A percentile compares a stretch with the other conserved stretches of the same genome.
phyloP scores from a whole-genome alignment of 2,797 vertebrate species.

The Potorous gilbertii region DNA sequence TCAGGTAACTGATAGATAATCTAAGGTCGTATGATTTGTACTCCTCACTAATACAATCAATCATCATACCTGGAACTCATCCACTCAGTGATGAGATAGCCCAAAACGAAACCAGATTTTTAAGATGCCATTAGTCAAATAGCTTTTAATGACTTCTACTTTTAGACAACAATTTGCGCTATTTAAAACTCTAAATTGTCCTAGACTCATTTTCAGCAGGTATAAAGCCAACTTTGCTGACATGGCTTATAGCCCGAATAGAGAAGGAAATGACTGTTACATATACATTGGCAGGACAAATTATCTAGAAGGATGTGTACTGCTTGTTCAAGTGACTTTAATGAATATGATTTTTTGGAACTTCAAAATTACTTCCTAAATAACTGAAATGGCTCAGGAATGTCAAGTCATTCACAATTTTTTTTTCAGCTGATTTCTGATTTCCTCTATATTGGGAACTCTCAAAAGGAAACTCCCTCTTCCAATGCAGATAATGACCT shows the following conservation, averaged over 20 bases:
- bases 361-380: background rate
- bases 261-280: background rate
- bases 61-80: slow-evolving; percentile 81
- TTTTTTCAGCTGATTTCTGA: background rate
- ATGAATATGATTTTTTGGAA: background rate
- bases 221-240: slow-evolving; percentile 19
- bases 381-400: background rate
- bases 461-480: background rate
- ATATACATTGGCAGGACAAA: slow-evolving; percentile 36
- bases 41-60: slow-evolving; percentile 76
- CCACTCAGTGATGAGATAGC: slow-evolving; percentile 72
- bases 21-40: slow-evolving; percentile 79
- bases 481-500: background rate
- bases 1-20: slow-evolving; percentile 79
- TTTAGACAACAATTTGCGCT: slow-evolving; percentile 69
- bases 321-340: background rate
- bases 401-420: background rate
- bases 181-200: slow-evolving; percentile 63
- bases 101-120: slow-evolving; percentile 76
- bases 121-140: slow-evolving; percentile 81
- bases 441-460: background rate
- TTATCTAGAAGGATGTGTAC: background rate
- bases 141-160: slow-evolving; percentile 79
- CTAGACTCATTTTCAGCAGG: slow-evolving; percentile 41
- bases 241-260: background rate